Conservation (phyloP, 2,888 invertebrate species). For the Eucriotettix oculatus region DNA sequence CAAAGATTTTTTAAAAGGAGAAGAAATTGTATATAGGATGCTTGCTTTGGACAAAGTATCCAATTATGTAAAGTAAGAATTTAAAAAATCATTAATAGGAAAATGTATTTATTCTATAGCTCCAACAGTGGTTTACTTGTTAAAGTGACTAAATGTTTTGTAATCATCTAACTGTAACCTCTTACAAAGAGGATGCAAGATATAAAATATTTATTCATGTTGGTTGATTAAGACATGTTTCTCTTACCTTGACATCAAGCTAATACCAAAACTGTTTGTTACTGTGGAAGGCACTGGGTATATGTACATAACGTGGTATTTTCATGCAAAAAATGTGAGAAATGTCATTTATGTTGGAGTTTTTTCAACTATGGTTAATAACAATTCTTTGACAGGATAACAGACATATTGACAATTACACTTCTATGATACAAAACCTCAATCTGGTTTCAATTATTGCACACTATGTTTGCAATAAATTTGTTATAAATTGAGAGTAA, state of each 20-base stretch:
- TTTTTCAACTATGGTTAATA: no score
- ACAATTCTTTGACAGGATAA: no score
- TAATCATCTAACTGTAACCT: background rate
- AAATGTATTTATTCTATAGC: background rate
- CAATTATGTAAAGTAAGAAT: background rate
- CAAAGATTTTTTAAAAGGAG: background rate
- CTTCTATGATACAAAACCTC: no score
- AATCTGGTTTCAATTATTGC: background rate
- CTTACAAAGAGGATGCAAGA: background rate
- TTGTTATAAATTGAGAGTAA: background rate
- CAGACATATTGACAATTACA: no score
- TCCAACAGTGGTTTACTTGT: background rate
- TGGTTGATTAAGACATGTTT: background rate
- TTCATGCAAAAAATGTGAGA: background rate
- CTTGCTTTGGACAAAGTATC: background rate
- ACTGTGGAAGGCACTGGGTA: no score
- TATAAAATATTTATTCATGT: background rate
- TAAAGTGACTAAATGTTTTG: background rate
- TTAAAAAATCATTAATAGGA: background rate
- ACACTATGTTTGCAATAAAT: background rate
- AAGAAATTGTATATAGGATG: conserved; percentile 1
- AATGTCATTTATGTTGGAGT: background rate
- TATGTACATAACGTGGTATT: background rate
- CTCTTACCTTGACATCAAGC: background rate
- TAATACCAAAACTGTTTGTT: no score